Base-by-base conservation (phyloP, 2,888 invertebrate species). In the Pteria penguin region DNA sequence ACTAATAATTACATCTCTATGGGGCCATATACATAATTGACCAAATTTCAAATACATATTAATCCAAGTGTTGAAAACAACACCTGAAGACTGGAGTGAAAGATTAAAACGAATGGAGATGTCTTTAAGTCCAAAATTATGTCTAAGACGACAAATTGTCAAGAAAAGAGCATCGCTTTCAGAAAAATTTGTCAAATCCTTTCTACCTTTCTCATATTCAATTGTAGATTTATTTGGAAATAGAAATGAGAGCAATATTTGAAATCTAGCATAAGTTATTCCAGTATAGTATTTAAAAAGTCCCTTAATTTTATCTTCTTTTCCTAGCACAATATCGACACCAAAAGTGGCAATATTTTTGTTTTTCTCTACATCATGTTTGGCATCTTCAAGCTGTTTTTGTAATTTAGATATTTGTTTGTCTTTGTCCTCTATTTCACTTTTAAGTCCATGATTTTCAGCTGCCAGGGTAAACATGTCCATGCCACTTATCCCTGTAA, bases 11-110 rank as follows among this genome's bases (percentile, higher is more conserved):
- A 57, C 27, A n/a, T 75, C 52, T 36, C 80, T 61, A 1, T 75
- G 68, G 11, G 76, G 78, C 75, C 78, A 82, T 54, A 80, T 63
- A 26, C 74, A 33, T 8, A 82, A 66, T 14, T 65, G 36, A 3
- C 78, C 80, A 63, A 76, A 73, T 22, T 66, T 60, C 18, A 65
- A 70, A 57, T 72, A 78, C 80, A 80, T 80, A 36, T 75, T 72
- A 11, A 81, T 75, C 77, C 75, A 81, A n/a, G 58, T 26, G 29
- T 63, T 26, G 45, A 81, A 81, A 11, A 76, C 22, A 2, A 26
- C 69, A 29, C 78, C 68, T 26, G 73, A 65, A 54, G 75, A 61
- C 36, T 77, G 71, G 24, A 66, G 52, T 24, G 67, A 71, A 0
- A 79, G 54, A 3, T 65, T 14, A 57, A 79, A 81, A 14, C 68